phyloP scores from a whole-genome alignment of 2,888 invertebrate species.

The Luperina testacea region DNA sequence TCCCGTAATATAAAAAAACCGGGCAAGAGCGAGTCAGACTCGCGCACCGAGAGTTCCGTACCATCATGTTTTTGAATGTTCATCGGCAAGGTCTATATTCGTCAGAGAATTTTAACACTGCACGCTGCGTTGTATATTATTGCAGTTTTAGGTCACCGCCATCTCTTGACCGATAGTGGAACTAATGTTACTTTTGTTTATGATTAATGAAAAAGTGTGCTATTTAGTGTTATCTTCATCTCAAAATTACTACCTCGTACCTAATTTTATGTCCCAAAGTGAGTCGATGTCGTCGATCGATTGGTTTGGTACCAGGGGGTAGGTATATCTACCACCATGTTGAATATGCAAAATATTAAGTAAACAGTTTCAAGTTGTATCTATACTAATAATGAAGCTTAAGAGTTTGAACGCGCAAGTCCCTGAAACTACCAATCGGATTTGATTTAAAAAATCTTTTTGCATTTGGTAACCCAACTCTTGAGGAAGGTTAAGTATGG shows the following conservation, averaged over 20 bases:
- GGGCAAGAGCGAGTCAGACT: too few species aligned
- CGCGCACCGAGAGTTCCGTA: too few species aligned
- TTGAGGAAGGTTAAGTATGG: background rate
- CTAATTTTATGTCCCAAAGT: background rate
- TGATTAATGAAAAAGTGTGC: too few species aligned
- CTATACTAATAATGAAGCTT: background rate
- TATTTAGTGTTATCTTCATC: background rate
- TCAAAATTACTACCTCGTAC: background rate
- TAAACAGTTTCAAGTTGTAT: background rate
- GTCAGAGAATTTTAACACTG: too few species aligned
- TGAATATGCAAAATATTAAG: background rate
- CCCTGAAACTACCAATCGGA: background rate
- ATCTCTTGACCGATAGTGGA: too few species aligned
- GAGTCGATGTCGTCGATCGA: background rate
- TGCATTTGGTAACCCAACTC: background rate
- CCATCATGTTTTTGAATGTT: too few species aligned
- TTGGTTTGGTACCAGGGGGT: background rate
- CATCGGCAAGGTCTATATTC: too few species aligned
- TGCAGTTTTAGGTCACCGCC: too few species aligned
- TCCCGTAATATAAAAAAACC: too few species aligned
- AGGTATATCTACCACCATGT: background rate
- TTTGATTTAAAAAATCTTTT: background rate
- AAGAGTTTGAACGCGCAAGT: background rate
- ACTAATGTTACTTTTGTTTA: too few species aligned
- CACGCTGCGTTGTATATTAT: too few species aligned